Evolutionary conservation across 2,113 vertebrate genomes (phyloP).

Genomic region (Heptranchias perlo): DNA sequence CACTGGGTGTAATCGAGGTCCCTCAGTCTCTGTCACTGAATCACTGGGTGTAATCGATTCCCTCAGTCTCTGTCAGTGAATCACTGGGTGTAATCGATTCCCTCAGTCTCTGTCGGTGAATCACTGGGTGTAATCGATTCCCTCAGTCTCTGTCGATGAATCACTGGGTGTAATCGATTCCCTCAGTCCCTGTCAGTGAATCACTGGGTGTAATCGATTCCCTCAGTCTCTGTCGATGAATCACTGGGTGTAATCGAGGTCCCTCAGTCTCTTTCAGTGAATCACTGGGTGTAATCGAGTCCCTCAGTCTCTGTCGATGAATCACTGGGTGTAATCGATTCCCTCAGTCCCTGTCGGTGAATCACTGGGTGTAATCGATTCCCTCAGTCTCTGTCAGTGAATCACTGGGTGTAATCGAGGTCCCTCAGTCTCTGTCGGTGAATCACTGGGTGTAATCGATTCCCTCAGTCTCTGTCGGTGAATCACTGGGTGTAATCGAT

Average conservation of each 20-base stretch:
- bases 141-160: neutral
- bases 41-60: neutral
- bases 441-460: neutral
- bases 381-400: neutral
- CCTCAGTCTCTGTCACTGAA: neutral
- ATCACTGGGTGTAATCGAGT: neutral
- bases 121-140: neutral
- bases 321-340: neutral
- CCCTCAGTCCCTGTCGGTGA: neutral
- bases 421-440: neutral
- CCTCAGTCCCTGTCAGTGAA: neutral
- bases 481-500: neutral
- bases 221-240: neutral
- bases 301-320: neutral
- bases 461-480: neutral
- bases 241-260: neutral
- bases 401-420: neutral
- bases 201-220: neutral
- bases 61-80: neutral
- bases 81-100: neutral
- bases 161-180: neutral
- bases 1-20: neutral
- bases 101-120: neutral
- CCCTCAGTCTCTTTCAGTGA: neutral
- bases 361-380: neutral